These are phyloP conservation scores for Hermetia illucens DNA, from an alignment of 1,140 invertebrate genomes.

Conservation along the genomic window DNA sequence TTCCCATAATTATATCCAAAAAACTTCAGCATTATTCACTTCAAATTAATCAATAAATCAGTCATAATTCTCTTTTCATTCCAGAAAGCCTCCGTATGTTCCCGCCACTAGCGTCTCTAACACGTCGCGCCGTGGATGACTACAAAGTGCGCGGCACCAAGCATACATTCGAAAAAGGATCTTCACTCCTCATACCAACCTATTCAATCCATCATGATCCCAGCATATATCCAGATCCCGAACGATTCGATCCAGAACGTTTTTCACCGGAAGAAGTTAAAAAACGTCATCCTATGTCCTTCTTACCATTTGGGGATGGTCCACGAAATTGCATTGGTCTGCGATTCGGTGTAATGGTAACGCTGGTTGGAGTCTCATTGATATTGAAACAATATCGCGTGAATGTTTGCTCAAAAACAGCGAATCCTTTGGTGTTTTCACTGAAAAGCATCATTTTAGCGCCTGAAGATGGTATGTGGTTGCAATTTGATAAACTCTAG, in stretches of 20 bases:
- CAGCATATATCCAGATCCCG: constrained; percentile 38
- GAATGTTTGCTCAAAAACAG: background rate
- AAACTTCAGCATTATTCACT: background rate
- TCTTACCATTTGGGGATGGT: constrained; percentile 42
- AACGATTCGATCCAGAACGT: constrained; percentile 39
- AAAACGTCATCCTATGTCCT: constrained; percentile 29
- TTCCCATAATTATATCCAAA: constrained; percentile 30
- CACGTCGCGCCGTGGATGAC: too few species aligned
- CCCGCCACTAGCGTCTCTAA: too few species aligned
- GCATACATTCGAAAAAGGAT: too few species aligned
- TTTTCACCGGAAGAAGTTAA: constrained; percentile 26
- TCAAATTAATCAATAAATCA: background rate
- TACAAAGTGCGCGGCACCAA: too few species aligned
- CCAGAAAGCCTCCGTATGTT: too few species aligned
- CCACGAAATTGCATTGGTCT: constrained; percentile 53
- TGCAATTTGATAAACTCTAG: background rate
- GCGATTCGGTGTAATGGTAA: constrained; percentile 29
- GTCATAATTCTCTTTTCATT: background rate
- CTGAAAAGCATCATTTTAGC: background rate
- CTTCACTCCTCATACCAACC: constrained; percentile 22
- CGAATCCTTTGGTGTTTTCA: too few species aligned
- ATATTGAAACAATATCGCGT: background rate
- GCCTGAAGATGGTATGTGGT: background rate
- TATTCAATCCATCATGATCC: constrained; percentile 30
- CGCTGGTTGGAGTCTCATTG: constrained; percentile 24